A percentile compares a stretch with the other conserved stretches of the same genome.
These are phyloP conservation scores for Megalopta genalis DNA, from an alignment of 1,140 invertebrate species.

Conservation along the genomic window DNA sequence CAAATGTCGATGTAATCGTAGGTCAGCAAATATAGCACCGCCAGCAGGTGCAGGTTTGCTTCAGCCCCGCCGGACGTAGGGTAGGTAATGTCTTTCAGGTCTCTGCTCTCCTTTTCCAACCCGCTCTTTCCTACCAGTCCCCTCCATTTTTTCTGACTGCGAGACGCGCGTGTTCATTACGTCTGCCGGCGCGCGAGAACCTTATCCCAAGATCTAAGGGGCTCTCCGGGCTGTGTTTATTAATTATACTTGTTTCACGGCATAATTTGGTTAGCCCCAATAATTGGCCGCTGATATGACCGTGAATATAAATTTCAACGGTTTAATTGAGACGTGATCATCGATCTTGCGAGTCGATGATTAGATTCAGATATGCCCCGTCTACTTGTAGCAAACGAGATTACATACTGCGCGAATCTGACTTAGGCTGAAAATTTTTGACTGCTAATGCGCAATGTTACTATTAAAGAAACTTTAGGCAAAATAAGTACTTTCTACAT, in stretches of 20 bases:
- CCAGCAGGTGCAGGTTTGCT: constrained; percentile 58
- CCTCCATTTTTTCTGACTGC: neutral
- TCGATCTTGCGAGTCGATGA: neutral
- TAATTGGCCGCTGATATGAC: constrained; percentile 17
- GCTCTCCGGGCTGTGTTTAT: constrained; percentile 35
- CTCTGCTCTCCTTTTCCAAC: constrained; percentile 30
- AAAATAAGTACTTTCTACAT: no score
- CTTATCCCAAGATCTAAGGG: constrained; percentile 16
- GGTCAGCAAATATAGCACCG: constrained; percentile 51
- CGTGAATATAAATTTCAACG: constrained; percentile 3
- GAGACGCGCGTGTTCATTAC: constrained; percentile 26
- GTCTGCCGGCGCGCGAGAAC: constrained; percentile 19
- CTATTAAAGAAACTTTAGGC: no score
- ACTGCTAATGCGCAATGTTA: no score
- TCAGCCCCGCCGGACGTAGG: constrained; percentile 55
- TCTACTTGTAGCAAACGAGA: no score
- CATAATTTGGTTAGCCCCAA: constrained; percentile 21
- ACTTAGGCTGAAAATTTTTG: no score
- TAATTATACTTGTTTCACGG: constrained; percentile 49
- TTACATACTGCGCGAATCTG: no score
- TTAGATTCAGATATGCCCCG: neutral
- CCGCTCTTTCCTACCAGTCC: neutral
- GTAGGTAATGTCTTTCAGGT: constrained; percentile 61
- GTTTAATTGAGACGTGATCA: constrained; percentile 14
- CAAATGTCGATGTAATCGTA: constrained; percentile 61